Base-by-base conservation (phyloP, 2,113 vertebrate genomes). In the Anthoscopus minutus region DNA sequence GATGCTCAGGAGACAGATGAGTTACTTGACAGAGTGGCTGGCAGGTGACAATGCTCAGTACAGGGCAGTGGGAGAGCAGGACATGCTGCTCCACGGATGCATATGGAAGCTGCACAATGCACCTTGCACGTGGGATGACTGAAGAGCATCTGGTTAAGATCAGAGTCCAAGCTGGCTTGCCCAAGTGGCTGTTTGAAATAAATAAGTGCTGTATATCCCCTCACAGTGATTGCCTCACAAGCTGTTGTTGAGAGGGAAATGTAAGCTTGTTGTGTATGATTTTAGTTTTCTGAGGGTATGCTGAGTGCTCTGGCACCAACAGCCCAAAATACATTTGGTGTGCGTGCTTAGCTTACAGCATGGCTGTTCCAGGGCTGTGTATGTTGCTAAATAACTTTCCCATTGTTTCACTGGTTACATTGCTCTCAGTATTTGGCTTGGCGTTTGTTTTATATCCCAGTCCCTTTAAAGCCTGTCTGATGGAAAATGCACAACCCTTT, bases 361-460 rank as follows among this genome's bases (percentile, higher is more conserved):
- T 79, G 64, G 73, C 40, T 23, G 47, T 92, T 95, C 92, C 93
- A 91, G 53, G 45, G 66, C 58, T 73, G 62, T 86, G 87, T 88
- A 76, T 87, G 45, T 93, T 96, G 76, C 80, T 96, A 94, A 96
- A 96, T 91, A 96, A 83, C 88, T 92, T 94, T 95, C 88, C 81
- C 57, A 66, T 95, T 94, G 76, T 96, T 94, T 92, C 92, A 90
- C 40, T 92, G 84, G 70, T 92, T 93, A 88, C 48, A 79, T 33
- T 78, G 72, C 91, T 92, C 31, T 92, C 73, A 88, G 31, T 93
- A 53, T 95, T 96, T 96, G 95, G 88, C 81, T 96, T 93, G 81
- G 78, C 14, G 9, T 91, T 93, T 77, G 66, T 66, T 93, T 85
- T 70, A 77, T 82, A 58, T 94, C 84, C 54, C 74, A 60, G 73